Conservation (phyloP, 2,888 invertebrate species). For the Globia sparganii region DNA sequence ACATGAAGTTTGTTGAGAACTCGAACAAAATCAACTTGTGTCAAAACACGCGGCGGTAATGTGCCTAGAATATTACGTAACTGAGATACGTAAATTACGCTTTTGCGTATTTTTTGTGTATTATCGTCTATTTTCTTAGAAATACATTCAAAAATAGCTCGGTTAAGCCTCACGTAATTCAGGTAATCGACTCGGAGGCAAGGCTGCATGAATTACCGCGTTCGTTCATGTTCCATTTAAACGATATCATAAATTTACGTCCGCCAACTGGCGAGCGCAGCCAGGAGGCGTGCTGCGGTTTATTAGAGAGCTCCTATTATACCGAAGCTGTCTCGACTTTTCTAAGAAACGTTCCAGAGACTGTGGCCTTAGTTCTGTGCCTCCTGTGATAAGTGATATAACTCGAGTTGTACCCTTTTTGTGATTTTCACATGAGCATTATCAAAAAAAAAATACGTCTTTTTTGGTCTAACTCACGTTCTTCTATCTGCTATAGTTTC, state of each 20-base stretch:
- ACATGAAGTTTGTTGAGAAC: conserved; percentile 50
- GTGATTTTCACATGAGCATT: no score
- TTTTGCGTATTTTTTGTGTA: conserved; percentile 14
- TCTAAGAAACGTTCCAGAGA: conserved; percentile 30
- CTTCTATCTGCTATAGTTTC: no score
- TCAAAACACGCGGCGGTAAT: conserved; percentile 41
- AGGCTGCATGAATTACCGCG: conserved; percentile 51
- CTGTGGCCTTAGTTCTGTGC: conserved; percentile 31
- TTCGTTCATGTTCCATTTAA: conserved; percentile 61
- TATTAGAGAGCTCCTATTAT: conserved; percentile 53
- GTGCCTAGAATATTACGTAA: conserved; percentile 26
- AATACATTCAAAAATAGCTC: conserved; percentile 10
- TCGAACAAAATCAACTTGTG: conserved; percentile 50
- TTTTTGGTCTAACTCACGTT: no score
- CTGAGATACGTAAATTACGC: conserved; percentile 26
- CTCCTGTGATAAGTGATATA: no score
- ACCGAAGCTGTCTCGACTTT: conserved; percentile 39
- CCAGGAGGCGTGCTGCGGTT: conserved; percentile 55
- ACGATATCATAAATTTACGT: conserved; percentile 62
- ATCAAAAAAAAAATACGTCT: no score
- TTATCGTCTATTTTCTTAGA: conserved; percentile 14
- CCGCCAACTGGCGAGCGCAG: conserved; percentile 38
- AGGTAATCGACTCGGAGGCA: conserved; percentile 50
- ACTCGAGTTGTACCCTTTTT: no score
- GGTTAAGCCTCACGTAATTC: conserved; percentile 39